Evolutionary conservation across 2,888 invertebrate species (phyloP).

Genomic region (Dryococelus australis): DNA sequence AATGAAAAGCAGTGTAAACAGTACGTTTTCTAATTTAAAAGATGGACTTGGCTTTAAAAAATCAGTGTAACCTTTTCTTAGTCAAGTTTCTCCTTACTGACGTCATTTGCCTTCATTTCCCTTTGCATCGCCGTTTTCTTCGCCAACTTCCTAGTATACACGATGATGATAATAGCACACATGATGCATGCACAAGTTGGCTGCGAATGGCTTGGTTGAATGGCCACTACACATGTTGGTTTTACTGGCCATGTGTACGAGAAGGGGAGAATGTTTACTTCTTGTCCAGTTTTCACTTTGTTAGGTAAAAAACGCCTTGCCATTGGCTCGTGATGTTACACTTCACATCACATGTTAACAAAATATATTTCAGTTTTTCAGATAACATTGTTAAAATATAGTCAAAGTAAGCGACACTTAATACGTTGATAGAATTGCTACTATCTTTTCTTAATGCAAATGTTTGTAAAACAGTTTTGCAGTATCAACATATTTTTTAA

Average conservation of each 20-base stretch:
- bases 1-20: slow-evolving; percentile 1
- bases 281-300: no score
- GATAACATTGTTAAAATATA: no score
- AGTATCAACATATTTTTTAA: no score
- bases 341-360: no score
- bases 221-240: not conserved
- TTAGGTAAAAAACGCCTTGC: not conserved
- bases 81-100: no score
- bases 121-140: not conserved
- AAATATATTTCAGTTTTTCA: no score
- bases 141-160: not conserved
- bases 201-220: not conserved
- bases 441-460: no score
- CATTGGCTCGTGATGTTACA: not conserved
- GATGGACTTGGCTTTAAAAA: not conserved
- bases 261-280: not conserved
- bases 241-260: not conserved
- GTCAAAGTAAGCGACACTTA: no score
- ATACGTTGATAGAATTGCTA: no score
- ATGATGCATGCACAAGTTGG: not conserved
- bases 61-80: not conserved
- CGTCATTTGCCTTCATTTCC: no score
- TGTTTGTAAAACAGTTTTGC: no score
- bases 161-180: not conserved
- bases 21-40: not conserved